These are phyloP conservation scores for Epinephelus lanceolatus DNA, from an alignment of 2,113 vertebrate genomes.

Conservation along the genomic window DNA sequence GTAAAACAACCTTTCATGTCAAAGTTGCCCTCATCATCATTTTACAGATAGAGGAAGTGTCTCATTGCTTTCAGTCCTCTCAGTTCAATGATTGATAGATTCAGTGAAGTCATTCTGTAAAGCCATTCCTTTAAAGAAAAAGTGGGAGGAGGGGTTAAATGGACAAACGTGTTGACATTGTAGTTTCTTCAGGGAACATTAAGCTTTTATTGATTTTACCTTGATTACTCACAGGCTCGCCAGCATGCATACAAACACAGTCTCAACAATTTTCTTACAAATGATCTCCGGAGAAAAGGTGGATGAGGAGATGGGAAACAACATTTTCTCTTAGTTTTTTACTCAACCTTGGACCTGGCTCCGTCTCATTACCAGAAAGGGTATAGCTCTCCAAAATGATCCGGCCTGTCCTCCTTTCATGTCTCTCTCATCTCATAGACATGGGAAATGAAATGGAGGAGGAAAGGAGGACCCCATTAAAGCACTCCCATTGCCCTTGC, in stretches of 20 bases:
- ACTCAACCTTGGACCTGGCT: constrained; percentile 55
- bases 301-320: neutral
- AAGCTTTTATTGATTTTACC: constrained; percentile 56
- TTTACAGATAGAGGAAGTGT: constrained; percentile 3
- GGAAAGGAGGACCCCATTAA: constrained; percentile 51
- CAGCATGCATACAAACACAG: constrained; percentile 36
- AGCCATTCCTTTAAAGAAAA: neutral
- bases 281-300: constrained; percentile 9
- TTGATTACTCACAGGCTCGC: constrained; percentile 44
- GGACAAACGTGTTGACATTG: constrained; percentile 58
- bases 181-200: constrained; percentile 43
- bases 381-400: constrained; percentile 59
- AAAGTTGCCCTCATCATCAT: neutral
- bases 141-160: neutral
- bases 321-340: neutral
- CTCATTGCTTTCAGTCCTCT: neutral
- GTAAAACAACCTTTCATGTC: constrained; percentile 3
- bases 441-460: constrained; percentile 57
- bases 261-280: constrained; percentile 24
- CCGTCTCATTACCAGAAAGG: constrained; percentile 56
- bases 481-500: constrained; percentile 64
- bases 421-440: constrained; percentile 35
- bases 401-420: constrained; percentile 40
- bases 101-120: neutral
- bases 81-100: constrained; percentile 8